Base-by-base conservation (phyloP, 2,113 vertebrate species). In the Percina caprodes region DNA sequence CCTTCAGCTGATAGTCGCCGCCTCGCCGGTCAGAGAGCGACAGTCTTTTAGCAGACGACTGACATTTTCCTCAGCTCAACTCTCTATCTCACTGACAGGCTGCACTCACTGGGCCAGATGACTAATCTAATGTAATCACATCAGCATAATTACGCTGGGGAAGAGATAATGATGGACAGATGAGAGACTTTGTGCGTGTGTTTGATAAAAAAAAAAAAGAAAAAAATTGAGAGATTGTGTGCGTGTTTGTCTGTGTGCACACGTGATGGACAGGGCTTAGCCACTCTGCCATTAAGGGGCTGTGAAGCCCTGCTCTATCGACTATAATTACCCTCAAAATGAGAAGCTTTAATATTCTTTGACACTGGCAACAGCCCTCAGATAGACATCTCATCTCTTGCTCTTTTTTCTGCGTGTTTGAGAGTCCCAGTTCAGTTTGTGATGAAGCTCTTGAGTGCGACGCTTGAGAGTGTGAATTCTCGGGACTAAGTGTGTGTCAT, bases 101-200 rank as follows among this genome's bases (percentile, higher is more conserved):
- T 76, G 79, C 90, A 91, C 91, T 93, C 92, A 82, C 85, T 90
- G 89, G 90, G 89, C 89, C 86, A 91, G 85, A 93, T 89, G 91
- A 92, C 92, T 92, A 89, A 93, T 94, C 91, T 92, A 92, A 92
- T 93, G 92, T 94, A 94, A 94, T 94, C 93, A 94, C 92, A 93
- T 93, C 92, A 93, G 91, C 92, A 93, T 94, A 93, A 94, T 94
- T 92, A 92, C 92, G 85, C 91, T 84, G 87, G 92, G 89, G 91
- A 92, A 86, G 76, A 88, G 91, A 92, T 92, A 89, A 92, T 92
- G 92, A 92, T 84, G 87, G 91, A 85, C 90, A 92, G 92, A 92
- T 91, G 93, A 92, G 89, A 88, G 87, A 81, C 78, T 89, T 16
- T 69, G 51, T 59, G 82, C 14, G 80, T 73, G 61, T 35, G 74